Base-by-base conservation (phyloP, 64 coral and sea anemone species). In the Stichodactyla mertensii region DNA sequence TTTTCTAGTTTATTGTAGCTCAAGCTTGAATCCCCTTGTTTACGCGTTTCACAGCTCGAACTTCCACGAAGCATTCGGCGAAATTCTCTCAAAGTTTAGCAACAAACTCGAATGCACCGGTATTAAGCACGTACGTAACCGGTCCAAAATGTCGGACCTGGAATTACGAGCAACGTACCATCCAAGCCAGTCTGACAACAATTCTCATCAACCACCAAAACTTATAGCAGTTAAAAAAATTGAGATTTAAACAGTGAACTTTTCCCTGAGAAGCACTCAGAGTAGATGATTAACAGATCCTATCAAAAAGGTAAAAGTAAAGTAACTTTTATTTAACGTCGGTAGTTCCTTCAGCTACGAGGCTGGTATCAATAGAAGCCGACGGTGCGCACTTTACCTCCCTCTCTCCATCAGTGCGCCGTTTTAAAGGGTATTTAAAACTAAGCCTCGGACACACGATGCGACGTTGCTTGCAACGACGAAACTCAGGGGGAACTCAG, bases 1-100 rank as follows among this genome's bases (percentile, higher is more conserved):
- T 83, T 80, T 93, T 55, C 77, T 93, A 16, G 92, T 89, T 31
- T 93, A 93, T 53, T 89, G 87, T 19, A 83, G 61, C 78, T 89
- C 83, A 9, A 81, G 87, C 54, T 51, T 89, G 28, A 93, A 93
- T 62, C 92, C 92, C 20, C 51, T 93, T n/a, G 80, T 89, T 14
- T 93, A 93, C 51, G 83, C 92, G 0, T 20, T 86, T 54, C 61
- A 85, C 20, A 93, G 92, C 55, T 53, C 77, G 51, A 93, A 93
- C 58, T 93, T 86, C 64, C 84, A 77, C 18, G 51, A 79, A 51
- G 92, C 92, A 11, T 93, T 93, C 52, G 31, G 78, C 19, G 83
- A 86, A 20, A 82, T 89, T 58, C 55, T 93, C 24, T 60, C 54
- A 13, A 67, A 86, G 71, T 36, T 60, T 4, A 86, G 54, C 23